A percentile compares a stretch with the other conserved stretches of the same genome.
These are phyloP conservation scores for Tetragnatha montana DNA, from an alignment of 2,888 invertebrate species.

Conservation along the genomic window DNA sequence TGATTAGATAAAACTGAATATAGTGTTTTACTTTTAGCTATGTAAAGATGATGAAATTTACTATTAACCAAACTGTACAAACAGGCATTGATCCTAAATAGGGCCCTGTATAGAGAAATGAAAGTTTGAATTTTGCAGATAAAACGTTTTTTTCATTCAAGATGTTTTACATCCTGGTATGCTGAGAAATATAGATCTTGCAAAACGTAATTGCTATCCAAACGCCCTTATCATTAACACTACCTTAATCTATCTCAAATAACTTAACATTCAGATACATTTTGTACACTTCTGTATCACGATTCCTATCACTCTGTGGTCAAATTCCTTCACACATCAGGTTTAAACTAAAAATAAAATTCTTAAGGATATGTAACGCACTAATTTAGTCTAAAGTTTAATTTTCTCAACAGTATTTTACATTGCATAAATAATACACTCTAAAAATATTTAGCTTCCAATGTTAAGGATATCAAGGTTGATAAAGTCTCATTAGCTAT, in stretches of 20 bases:
- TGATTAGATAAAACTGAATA: too few relatives aligned
- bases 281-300: background rate
- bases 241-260: background rate
- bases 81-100: too few relatives aligned
- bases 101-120: too few relatives aligned
- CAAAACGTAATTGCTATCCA: background rate
- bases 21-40: too few relatives aligned
- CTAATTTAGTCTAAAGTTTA: background rate
- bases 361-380: background rate
- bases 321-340: background rate
- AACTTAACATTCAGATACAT: background rate
- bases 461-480: background rate
- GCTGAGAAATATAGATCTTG: background rate
- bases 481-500: background rate
- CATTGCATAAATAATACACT: background rate
- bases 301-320: background rate
- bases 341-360: background rate
- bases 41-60: too few relatives aligned
- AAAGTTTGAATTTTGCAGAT: background rate
- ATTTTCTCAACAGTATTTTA: background rate
- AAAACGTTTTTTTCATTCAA: background rate
- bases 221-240: background rate
- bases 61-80: too few relatives aligned
- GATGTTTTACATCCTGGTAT: background rate
- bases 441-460: background rate